Evolutionary conservation across 2,113 vertebrate species (phyloP).

Genomic region (Hypomesus transpacificus): DNA sequence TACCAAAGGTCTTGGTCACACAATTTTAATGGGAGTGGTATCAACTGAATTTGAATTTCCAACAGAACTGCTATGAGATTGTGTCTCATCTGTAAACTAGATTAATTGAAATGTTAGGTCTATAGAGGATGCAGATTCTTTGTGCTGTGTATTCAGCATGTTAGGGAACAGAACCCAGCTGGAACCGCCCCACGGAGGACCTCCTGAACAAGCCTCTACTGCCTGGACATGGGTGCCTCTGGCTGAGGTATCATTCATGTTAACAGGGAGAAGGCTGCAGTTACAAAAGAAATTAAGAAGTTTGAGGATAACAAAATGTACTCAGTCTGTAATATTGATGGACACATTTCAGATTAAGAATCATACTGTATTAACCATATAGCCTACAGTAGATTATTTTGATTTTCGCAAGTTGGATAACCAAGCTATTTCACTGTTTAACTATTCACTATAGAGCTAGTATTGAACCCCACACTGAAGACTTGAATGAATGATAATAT

Average conservation of each 20-base stretch:
- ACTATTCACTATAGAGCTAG: too few relatives aligned
- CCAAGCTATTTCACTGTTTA: too few relatives aligned
- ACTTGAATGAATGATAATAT: too few relatives aligned
- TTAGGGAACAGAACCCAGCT: conserved; percentile 31
- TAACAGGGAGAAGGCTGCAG: neutral
- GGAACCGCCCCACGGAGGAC: conserved; percentile 13
- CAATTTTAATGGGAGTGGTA: too few relatives aligned
- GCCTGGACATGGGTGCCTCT: conserved; percentile 1
- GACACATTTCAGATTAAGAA: too few relatives aligned
- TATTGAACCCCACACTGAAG: too few relatives aligned
- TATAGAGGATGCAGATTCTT: neutral
- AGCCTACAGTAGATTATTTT: too few relatives aligned
- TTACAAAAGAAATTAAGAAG: neutral
- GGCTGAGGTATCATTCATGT: neutral
- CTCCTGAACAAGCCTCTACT: conserved; percentile 22
- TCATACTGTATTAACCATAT: too few relatives aligned
- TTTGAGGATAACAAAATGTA: neutral
- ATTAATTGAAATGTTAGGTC: neutral
- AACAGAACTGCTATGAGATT: neutral
- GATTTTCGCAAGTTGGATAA: too few relatives aligned
- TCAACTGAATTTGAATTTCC: neutral
- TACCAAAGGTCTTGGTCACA: too few relatives aligned
- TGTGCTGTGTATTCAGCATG: too few relatives aligned
- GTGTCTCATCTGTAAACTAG: neutral
- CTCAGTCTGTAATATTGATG: too few relatives aligned